These are phyloP conservation scores for Drosophila willistoni DNA, from an alignment of 1,140 invertebrate species.

Conservation along the genomic window DNA sequence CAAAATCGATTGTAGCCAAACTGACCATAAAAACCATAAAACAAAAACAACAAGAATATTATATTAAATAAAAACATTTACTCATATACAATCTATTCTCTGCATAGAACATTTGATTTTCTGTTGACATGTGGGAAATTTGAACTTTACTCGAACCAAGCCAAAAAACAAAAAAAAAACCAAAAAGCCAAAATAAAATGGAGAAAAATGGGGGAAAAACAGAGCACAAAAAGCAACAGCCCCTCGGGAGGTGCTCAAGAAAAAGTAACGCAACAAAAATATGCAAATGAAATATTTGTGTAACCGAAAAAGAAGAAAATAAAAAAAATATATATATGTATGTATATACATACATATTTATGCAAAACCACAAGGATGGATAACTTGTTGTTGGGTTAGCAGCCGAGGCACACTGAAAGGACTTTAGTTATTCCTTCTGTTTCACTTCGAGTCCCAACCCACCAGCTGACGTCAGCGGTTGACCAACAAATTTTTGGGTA, in stretches of 20 bases:
- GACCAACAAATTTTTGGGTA: conserved; percentile 19
- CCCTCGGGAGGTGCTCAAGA: conserved; percentile 18
- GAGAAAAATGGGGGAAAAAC: not conserved
- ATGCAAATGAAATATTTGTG: conserved; percentile 19
- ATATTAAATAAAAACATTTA: conserved; percentile 21
- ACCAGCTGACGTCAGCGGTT: conserved; percentile 22
- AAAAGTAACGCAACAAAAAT: conserved; percentile 22
- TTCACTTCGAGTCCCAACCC: not conserved
- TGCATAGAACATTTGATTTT: conserved; percentile 18
- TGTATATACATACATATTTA: not conserved
- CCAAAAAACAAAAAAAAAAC: no score
- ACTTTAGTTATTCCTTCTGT: not conserved
- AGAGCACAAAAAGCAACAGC: conserved; percentile 5
- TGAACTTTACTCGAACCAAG: not conserved
- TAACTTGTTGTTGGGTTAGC: conserved; percentile 10
- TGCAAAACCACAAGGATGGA: conserved; percentile 17
- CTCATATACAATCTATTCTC: not conserved
- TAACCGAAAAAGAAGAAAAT: not conserved
- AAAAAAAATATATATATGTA: not conserved
- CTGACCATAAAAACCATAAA: not conserved
- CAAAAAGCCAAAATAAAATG: conserved; percentile 1
- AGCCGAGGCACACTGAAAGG: not conserved
- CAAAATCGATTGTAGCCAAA: not conserved
- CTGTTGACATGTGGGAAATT: conserved; percentile 21
- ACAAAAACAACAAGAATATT: conserved; percentile 2